These are phyloP conservation scores for Stegodyphus dumicola DNA, from an alignment of 1,140 invertebrate species.

Conservation along the genomic window DNA sequence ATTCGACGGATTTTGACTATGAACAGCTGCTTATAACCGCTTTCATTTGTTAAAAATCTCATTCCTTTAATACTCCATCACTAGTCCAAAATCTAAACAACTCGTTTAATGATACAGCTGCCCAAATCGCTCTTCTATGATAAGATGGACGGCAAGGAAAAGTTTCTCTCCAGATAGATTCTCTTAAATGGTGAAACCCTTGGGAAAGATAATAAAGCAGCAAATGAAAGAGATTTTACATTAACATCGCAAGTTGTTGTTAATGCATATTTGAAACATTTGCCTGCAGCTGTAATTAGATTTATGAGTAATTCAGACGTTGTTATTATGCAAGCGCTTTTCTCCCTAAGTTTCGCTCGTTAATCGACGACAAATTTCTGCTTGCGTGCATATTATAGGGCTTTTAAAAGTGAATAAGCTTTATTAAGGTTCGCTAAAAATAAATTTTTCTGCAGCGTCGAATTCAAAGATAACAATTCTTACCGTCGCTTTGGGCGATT, in stretches of 20 bases:
- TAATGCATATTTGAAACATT: slow-evolving; percentile 58
- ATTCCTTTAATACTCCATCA: slow-evolving; percentile 46
- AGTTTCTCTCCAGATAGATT: slow-evolving; percentile 21
- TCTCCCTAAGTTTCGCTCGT: slow-evolving; percentile 30
- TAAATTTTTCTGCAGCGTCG: slow-evolving; percentile 39
- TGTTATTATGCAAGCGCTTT: slow-evolving; percentile 32
- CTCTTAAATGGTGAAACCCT: slow-evolving; percentile 40
- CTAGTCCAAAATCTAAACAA: slow-evolving; percentile 33
- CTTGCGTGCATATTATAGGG: slow-evolving; percentile 31
- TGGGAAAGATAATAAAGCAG: slow-evolving; percentile 58
- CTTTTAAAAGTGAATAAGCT: slow-evolving; percentile 58
- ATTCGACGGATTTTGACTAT: background rate
- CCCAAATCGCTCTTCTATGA: slow-evolving; percentile 9
- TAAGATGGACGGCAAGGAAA: slow-evolving; percentile 22
- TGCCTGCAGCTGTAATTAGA: slow-evolving; percentile 58
- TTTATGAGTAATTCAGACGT: slow-evolving; percentile 55
- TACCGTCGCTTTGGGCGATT: slow-evolving; percentile 17
- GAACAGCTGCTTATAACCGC: slow-evolving; percentile 5
- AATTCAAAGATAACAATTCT: slow-evolving; percentile 57
- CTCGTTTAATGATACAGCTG: slow-evolving; percentile 10
- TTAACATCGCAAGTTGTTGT: slow-evolving; percentile 59
- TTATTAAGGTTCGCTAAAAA: slow-evolving; percentile 44
- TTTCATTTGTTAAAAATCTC: slow-evolving; percentile 24
- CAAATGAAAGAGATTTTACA: slow-evolving; percentile 58
- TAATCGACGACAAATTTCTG: slow-evolving; percentile 57